These are phyloP conservation scores for Brachionus rotundiformis DNA, from an alignment of 1,140 invertebrate genomes.

Conservation along the genomic window DNA sequence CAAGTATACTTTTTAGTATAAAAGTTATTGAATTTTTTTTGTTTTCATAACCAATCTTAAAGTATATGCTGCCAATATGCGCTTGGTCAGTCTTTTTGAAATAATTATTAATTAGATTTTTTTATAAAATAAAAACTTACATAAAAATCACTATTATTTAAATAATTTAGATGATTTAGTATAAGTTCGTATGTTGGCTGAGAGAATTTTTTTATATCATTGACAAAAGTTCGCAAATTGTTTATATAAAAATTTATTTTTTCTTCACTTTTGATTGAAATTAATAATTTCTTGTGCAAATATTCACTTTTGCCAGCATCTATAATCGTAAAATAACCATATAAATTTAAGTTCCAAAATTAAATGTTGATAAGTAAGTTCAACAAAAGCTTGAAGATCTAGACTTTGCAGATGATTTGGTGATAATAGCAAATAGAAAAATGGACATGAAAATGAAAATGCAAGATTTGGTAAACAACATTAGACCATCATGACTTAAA, in stretches of 20 bases:
- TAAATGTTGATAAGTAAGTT: too few relatives aligned
- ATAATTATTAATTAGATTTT: neutral
- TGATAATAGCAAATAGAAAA: too few relatives aligned
- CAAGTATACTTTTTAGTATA: neutral
- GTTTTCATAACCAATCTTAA: conserved; percentile 30
- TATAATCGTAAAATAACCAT: neutral
- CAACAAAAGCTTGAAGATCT: too few relatives aligned
- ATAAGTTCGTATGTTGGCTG: neutral
- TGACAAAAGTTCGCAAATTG: neutral
- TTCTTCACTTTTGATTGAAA: neutral
- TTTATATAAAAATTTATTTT: neutral
- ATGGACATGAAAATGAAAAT: too few relatives aligned
- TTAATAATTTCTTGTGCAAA: neutral
- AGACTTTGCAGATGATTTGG: too few relatives aligned
- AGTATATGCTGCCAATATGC: neutral
- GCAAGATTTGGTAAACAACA: too few relatives aligned
- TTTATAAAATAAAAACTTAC: neutral
- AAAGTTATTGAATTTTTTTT: neutral
- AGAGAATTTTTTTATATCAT: neutral
- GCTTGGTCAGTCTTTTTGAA: neutral
- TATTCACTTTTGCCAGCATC: neutral
- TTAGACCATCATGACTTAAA: too few relatives aligned
- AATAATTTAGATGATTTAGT: conserved; percentile 9
- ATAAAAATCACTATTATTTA: conserved; percentile 1
- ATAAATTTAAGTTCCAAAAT: neutral